Conservation (phyloP, 2,888 invertebrate species). For the Eilema caniola region DNA sequence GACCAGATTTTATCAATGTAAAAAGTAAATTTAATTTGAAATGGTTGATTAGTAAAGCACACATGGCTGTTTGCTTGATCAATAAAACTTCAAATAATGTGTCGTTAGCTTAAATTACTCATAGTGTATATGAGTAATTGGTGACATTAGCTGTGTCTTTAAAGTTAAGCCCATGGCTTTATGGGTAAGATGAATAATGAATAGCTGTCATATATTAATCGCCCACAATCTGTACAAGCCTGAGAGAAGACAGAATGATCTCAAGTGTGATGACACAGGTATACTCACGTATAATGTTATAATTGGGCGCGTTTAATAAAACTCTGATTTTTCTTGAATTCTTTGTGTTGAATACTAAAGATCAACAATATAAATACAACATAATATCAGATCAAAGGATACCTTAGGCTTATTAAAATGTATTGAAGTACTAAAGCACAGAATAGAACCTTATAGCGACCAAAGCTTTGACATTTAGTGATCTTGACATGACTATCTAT, state of each 20-base stretch:
- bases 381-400: not conserved
- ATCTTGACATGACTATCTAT: not conserved
- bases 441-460: not conserved
- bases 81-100: not conserved
- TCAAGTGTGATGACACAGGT: not conserved
- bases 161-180: not conserved
- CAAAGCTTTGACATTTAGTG: not conserved
- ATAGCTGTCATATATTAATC: not conserved
- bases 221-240: not conserved
- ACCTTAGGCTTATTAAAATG: not conserved
- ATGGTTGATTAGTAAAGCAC: not conserved
- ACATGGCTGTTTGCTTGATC: not conserved
- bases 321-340: too few species aligned
- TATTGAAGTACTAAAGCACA: not conserved
- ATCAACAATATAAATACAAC: not conserved
- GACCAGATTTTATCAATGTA: not conserved
- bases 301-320: too few species aligned
- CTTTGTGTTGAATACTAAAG: too few species aligned
- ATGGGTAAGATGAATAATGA: not conserved
- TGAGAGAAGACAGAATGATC: not conserved
- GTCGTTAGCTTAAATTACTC: conserved; percentile 4
- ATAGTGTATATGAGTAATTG: not conserved
- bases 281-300: too few species aligned
- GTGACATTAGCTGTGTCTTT: not conserved
- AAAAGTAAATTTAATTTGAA: not conserved